Evolutionary conservation across 2,797 vertebrate species (phyloP), one percentile per base, ranked within the genome.

Genomic region (Acanthis flammea): DNA sequence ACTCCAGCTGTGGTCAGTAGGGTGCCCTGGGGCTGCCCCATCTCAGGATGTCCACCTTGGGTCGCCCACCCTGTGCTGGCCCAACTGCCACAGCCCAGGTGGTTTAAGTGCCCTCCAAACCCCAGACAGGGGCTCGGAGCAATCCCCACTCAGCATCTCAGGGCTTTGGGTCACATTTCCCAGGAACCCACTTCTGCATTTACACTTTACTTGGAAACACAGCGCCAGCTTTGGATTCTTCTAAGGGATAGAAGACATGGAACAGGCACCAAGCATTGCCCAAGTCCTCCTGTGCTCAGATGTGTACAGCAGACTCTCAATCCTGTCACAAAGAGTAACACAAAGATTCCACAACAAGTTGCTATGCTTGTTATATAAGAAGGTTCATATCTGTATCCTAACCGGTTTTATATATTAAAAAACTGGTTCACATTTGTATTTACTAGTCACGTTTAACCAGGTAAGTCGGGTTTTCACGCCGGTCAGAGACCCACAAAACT

Each of bases 21-120:
- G n/a, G 23, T 51, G 62, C 22, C 39, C n/a, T 24, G 17, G 45
- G 28, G 45, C 3, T 60, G 82, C 28, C 53, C 61, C 45, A 44
- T 5, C 28, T 28, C 53, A 11, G 45, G 45, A 28, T n/a, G 25
- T 14, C 22, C 51, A 14, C 25, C 22, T 22, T 11, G 62, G 13
- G 23, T 6, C 4, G 0, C n/a, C 14, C 39, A 24, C 16, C 19
- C n/a, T 30, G 24, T 8, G 24, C 0, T 41, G 33, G 50, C 30
- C 31, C 37, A 24, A 0, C 17, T 14, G 7, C 19, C 51, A 35
- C 44, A 9, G 1, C 45, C 19, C 39, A 10, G 23, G 27, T 5
- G 39, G 23, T 63, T 85, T 30, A 54, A 31, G 51, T 45, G 62
- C 33, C 15, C 54, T n/a, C 23, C 10, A 2, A 35, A n/a, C 10